phyloP scores from a whole-genome alignment of 2,113 vertebrate species.

The Danionella cerebrum region DNA sequence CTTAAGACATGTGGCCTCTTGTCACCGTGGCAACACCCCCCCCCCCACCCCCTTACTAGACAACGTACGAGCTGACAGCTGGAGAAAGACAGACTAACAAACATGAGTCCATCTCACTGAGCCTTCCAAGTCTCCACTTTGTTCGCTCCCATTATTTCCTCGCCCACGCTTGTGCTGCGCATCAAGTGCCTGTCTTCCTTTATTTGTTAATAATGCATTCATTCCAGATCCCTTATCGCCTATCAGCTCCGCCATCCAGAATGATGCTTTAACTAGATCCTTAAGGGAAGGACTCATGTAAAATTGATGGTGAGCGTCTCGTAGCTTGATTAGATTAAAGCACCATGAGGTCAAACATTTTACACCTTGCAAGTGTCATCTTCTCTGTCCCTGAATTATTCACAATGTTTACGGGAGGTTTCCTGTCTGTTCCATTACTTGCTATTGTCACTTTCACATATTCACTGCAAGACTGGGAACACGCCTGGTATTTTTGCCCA shows the following conservation, averaged over 20 bases:
- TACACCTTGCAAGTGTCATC: not conserved
- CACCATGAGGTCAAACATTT: not conserved
- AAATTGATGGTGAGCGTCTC: not conserved
- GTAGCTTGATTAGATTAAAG: not conserved
- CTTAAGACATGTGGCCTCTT: slow-evolving; percentile 76
- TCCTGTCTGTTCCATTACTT: not conserved
- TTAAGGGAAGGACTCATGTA: slow-evolving; percentile 1
- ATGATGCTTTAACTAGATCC: slow-evolving; percentile 12
- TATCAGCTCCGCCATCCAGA: not conserved
- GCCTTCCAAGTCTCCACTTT: slow-evolving; percentile 36
- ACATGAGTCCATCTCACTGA: slow-evolving; percentile 64
- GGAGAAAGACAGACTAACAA: slow-evolving; percentile 57
- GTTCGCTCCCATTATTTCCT: slow-evolving; percentile 35
- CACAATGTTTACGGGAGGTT: not conserved
- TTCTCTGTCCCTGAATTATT: not conserved
- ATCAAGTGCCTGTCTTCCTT: not conserved
- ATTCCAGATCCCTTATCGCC: not conserved
- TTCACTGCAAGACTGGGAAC: no score
- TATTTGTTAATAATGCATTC: slow-evolving; percentile 14
- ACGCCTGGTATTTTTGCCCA: no score
- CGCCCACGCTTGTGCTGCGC: slow-evolving; percentile 10
- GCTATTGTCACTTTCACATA: not conserved
- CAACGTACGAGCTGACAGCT: slow-evolving; percentile 66
- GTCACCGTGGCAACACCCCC: slow-evolving; percentile 69
- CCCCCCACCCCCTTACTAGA: slow-evolving; percentile 57